Evolutionary conservation across 2,113 vertebrate species (phyloP).

Genomic region (Toxotes chatareus): DNA sequence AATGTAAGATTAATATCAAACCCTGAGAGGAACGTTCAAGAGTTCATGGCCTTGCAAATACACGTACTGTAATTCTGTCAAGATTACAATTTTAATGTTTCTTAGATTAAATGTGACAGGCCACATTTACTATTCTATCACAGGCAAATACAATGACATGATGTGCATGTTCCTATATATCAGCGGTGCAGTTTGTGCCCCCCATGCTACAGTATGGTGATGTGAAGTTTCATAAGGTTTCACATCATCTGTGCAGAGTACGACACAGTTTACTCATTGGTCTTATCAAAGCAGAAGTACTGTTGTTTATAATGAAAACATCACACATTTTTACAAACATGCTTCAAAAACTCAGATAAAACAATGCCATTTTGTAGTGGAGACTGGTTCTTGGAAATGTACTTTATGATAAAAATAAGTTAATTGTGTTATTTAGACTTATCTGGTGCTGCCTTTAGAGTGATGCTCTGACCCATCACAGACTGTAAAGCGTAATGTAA

Average conservation of each 20-base stretch:
- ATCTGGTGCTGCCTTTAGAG: neutral
- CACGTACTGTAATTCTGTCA: slow-evolving; percentile 31
- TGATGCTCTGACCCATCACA: neutral
- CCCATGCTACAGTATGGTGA: neutral
- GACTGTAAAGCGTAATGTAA: neutral
- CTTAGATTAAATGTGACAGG: slow-evolving; percentile 33
- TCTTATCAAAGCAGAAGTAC: slow-evolving; percentile 5
- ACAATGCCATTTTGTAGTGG: neutral
- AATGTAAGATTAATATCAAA: slow-evolving; percentile 69
- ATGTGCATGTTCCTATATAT: slow-evolving; percentile 13
- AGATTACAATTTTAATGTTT: slow-evolving; percentile 30
- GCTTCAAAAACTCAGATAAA: slow-evolving; percentile 14
- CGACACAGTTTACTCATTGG: neutral
- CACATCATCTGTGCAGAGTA: neutral
- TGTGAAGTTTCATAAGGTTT: slow-evolving; percentile 21
- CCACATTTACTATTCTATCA: slow-evolving; percentile 20
- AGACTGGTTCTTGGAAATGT: neutral
- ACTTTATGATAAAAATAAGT: slow-evolving; percentile 1
- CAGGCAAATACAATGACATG: slow-evolving; percentile 12
- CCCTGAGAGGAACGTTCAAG: slow-evolving; percentile 45
- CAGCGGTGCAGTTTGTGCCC: neutral
- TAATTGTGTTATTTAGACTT: neutral
- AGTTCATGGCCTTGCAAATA: slow-evolving; percentile 56
- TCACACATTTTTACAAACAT: slow-evolving; percentile 22
- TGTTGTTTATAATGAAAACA: neutral